Base-by-base conservation (phyloP, 2,113 vertebrate genomes). In the Ophiodon elongatus region DNA sequence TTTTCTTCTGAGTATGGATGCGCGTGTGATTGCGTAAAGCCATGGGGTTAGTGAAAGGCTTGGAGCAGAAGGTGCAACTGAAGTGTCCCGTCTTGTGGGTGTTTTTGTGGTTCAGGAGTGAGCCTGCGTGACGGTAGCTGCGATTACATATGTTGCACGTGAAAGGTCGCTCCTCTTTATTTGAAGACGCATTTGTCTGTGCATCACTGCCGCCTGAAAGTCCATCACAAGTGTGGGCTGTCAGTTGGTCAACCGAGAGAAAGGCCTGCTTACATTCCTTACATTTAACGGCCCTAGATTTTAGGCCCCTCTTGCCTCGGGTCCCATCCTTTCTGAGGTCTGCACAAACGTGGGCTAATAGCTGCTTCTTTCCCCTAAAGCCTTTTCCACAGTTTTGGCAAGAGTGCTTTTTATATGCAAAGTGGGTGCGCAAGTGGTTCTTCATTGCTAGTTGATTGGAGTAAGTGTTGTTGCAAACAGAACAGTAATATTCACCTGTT, bases 371-470 rank as follows among this genome's bases (percentile, higher is more conserved):
- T 25, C 95, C 96, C 66, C 96, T 89, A 64, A 97, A 98, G 41
- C 94, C 96, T 90, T 96, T 97, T 27, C 96, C 95, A 35, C 97
- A 97, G 75, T 96, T 95, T 15, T 90, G 89, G 70, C 97, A 98
- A 37, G 90, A 90, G 75, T 96, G 92, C 65, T 94, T 97, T 66
- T 95, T 95, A 60, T 91, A 93, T 5, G 96, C 94, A 15, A 97
- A 96, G 89, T 97, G 97, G 37, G 95, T 97, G 23, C 97, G 95
- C 85, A 97, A 81, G 52, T 98, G 97, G 92, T 97, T 98, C 91
- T 96, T 97, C 94, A 97, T 95, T 23, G 97, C 97, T 0, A 97
- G 94, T 19, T 97, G 96, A 62, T 98, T 98, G 74, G 96, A 96
- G 54, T 97, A 95, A n/a, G 96, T 96, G 87, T 97, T 97, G 64